Base-by-base conservation (phyloP, 2,888 invertebrate genomes). In the Synergus japonicus region DNA sequence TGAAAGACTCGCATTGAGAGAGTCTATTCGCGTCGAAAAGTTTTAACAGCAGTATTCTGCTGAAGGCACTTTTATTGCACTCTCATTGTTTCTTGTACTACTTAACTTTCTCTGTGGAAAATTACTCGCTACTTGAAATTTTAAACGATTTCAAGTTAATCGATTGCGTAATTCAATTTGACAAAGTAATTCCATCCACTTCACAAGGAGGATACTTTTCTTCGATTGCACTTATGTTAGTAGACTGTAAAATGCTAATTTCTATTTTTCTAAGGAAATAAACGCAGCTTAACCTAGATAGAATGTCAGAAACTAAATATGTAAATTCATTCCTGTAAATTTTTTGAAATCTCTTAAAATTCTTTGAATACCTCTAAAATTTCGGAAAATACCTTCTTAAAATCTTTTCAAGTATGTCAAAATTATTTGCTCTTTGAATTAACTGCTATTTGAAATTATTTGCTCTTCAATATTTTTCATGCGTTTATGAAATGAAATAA, bases 161-260 rank as follows among this genome's bases (percentile, higher is more conserved):
- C n/a, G 2, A 54, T 54, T 54, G 9, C 8, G 54, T 54, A 8
- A 54, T 54, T 54, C n/a, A 8, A 54, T 54, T 54, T 54, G 8
- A n/a, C n/a, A n/a, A 54, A 54, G 54, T 54, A 54, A 54, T 54
- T 54, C n/a, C n/a, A 54, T 54, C 8, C 54, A 54, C n/a, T n/a
- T 54, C 8, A 54, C 54, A 1, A 8, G 54, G 5, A 8, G 54
- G 15, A 12, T 7, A n/a, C n/a, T n/a, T n/a, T 1, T 54, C 54
- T 54, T 54, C 5, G n/a, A n/a, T 54, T 54, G 54, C 54, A 54
- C 54, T 54, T 8, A 44, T 44, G 10, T 44, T 10, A 2, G 44
- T 8, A 44, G 0, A 10, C 10, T 2, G 9, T 10, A 44, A 44
- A 44, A 44, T 44, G 37, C 5, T 37, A 37, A 37, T 37, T 4